A percentile compares a stretch with the other conserved stretches of the same genome.
Evolutionary conservation across 1,140 invertebrate genomes (phyloP).

Genomic region (Onthophagus taurus): DNA sequence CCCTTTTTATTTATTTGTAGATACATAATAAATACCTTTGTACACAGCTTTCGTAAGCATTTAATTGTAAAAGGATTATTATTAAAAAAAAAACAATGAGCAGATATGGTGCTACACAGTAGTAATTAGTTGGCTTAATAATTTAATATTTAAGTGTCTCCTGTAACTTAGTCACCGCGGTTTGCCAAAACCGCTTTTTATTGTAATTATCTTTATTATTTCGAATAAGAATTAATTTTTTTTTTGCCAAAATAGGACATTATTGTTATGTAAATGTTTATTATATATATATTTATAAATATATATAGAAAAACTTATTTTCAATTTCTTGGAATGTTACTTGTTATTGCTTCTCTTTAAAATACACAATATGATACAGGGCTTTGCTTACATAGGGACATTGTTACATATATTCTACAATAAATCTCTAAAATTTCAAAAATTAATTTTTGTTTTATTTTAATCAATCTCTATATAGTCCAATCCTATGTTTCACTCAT

Average conservation of each 20-base stretch:
- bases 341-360: slow-evolving; percentile 19
- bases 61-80: too few species aligned
- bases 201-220: slow-evolving; percentile 4
- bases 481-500: too few species aligned
- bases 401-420: slow-evolving; percentile 19
- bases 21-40: slow-evolving; percentile 17
- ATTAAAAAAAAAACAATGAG: too few species aligned
- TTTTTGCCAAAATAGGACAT: slow-evolving; percentile 4
- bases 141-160: slow-evolving; percentile 8
- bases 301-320: slow-evolving; percentile 8
- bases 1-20: slow-evolving; percentile 16
- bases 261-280: slow-evolving; percentile 13
- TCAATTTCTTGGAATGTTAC: slow-evolving; percentile 16
- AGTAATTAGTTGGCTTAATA: slow-evolving; percentile 14
- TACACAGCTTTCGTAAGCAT: slow-evolving; percentile 19
- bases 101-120: slow-evolving; percentile 17
- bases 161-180: background rate
- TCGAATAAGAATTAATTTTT: slow-evolving; percentile 1
- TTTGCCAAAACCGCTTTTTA: slow-evolving; percentile 5
- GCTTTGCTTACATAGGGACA: slow-evolving; percentile 18
- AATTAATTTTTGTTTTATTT: too few species aligned
- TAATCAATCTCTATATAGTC: too few species aligned
- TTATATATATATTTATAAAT: background rate
- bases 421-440: too few species aligned
- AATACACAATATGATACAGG: slow-evolving; percentile 16